phyloP scores from a whole-genome alignment of 1,140 invertebrate species.

The Parapsyche elsis region DNA sequence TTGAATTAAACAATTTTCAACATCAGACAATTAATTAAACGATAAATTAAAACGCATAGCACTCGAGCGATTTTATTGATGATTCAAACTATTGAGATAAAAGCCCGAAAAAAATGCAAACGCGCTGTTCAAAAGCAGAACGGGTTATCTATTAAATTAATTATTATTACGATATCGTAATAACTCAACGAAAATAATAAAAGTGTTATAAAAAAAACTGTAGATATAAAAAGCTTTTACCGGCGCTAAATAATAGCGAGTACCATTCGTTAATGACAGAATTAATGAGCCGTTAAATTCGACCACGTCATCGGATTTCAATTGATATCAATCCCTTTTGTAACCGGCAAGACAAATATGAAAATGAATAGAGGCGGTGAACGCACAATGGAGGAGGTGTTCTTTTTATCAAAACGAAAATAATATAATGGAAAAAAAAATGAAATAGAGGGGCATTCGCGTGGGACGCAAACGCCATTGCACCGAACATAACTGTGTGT shows the following conservation, averaged over 20 bases:
- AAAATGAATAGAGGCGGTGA: slow-evolving; percentile 3
- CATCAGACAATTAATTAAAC: too few species aligned
- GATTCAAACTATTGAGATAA: background rate
- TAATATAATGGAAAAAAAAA: background rate
- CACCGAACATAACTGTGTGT: background rate
- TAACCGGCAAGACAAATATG: slow-evolving; percentile 16
- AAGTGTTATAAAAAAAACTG: background rate
- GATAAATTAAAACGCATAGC: background rate
- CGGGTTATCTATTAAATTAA: background rate
- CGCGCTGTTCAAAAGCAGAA: background rate
- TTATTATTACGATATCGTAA: background rate
- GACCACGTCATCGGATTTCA: slow-evolving; percentile 20
- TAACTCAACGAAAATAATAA: background rate
- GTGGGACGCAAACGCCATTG: slow-evolving; percentile 8
- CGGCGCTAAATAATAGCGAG: slow-evolving; percentile 7
- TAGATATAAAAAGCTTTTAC: background rate
- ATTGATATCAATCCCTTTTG: slow-evolving; percentile 28
- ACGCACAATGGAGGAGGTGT: background rate
- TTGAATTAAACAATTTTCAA: background rate
- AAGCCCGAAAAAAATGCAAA: background rate
- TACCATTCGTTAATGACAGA: slow-evolving; percentile 24
- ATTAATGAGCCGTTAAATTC: slow-evolving; percentile 29
- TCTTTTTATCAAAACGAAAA: background rate
- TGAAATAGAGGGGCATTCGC: background rate
- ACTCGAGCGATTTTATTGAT: background rate